Percentiles rank a stretch among this genome's conserved stretches.
Evolutionary conservation across 2,113 vertebrate genomes (phyloP).

Genomic region (Upupa epops): DNA sequence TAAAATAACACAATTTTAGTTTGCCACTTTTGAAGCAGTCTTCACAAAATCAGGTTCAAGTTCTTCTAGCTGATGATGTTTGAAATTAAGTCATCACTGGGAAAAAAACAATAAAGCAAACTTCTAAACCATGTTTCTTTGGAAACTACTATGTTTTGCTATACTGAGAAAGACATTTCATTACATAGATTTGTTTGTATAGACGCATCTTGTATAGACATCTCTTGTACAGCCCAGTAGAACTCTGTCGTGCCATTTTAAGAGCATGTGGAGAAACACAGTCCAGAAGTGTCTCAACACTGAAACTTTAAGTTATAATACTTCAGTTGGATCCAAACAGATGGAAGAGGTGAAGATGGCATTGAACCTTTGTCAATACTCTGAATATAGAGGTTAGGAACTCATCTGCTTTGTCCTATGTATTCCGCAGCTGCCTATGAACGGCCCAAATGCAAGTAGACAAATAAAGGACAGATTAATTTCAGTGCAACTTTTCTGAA

Average conservation of each 20-base stretch:
- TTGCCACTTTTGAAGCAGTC: conserved; percentile 2
- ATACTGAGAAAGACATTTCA: background rate
- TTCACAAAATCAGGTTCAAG: conserved; percentile 51
- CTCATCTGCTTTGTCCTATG: background rate
- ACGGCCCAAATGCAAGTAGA: conserved; percentile 23
- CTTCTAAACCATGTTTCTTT: conserved; percentile 42
- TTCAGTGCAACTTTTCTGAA: conserved; percentile 57
- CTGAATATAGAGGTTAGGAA: conserved; percentile 24
- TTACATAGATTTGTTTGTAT: background rate
- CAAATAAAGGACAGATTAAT: conserved; percentile 46
- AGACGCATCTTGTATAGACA: no score
- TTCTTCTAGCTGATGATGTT: conserved; percentile 26
- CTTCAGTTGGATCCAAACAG: background rate
- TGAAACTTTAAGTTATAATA: background rate
- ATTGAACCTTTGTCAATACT: background rate
- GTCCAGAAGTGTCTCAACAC: background rate
- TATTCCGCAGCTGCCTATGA: conserved; percentile 31
- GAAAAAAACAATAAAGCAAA: conserved; percentile 49
- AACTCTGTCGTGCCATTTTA: background rate
- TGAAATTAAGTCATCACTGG: conserved; percentile 45
- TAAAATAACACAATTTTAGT: conserved; percentile 10
- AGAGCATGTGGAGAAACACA: background rate
- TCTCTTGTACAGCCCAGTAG: background rate
- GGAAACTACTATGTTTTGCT: conserved; percentile 20
- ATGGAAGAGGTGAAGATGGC: background rate